Evolutionary conservation across 1,140 invertebrate genomes (phyloP), one percentile per base, ranked within the genome.

Genomic region (Euschistus heros): DNA sequence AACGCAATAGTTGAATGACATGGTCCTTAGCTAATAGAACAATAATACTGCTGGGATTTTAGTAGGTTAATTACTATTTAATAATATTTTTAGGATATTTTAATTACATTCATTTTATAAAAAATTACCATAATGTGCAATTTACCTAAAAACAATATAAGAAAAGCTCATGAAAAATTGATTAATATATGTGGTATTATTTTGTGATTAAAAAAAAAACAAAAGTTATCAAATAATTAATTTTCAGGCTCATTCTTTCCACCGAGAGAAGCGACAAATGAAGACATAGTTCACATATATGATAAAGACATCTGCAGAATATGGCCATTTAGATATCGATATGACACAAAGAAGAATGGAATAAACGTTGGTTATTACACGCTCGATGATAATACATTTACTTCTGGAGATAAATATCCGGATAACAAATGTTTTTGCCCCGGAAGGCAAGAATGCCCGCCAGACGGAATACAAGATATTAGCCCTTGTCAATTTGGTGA

Each of bases 241-340:
- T 37, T 61, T 67, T 13, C 65, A 80, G 80, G 88, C 2, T 89
- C 87, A 0, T 89, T 88, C 76, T 92, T 88, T 73, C 91, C 84
- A 14, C 91, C 84, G 4, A 80, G 84, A 17, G 80, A 86, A 18
- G 76, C 82, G 26, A 89, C 86, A 0, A 86, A 88, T 67, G 77
- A 81, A 0, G 85, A 92, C 69, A 78, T 84, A 1, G 79, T 93
- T 22, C 81, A 90, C 65, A 72, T 94, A 8, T 94, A 88, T 73
- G 89, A 92, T 69, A 91, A 92, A 72, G 90, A 92, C 74, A 71
- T 93, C 6, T 93, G 91, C 69, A 80, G 90, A n/a, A 82, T 86
- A 1, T 73, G 92, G 67, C 87, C 88, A 0, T 75, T 92, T 8
- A 79, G 84, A 64, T 88, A 90, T 73, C 79, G 84, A 33, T 78